Percentiles rank a stretch among this genome's conserved stretches.
Conservation (phyloP, 2,797 vertebrate species). For the Ptychobarbus kaznakovi region DNA sequence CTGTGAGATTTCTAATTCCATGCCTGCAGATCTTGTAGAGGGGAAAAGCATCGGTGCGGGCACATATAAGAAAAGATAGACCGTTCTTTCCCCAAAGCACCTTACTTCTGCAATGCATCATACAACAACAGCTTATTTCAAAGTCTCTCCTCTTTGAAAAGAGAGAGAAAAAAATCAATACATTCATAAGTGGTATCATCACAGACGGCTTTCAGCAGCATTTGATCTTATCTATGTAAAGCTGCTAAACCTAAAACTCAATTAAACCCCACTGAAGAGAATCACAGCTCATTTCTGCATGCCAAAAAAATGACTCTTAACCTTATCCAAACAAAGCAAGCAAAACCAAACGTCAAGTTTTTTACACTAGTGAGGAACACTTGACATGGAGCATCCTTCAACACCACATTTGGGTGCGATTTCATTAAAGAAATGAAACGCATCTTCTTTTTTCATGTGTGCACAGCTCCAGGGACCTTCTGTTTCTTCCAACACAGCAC, state of each 20-base stretch:
- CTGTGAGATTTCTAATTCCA: constrained; percentile 61
- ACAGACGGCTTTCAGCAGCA: constrained; percentile 25
- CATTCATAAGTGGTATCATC: constrained; percentile 28
- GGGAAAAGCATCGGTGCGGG: constrained; percentile 42
- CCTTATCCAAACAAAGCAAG: constrained; percentile 21
- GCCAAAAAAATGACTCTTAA: constrained; percentile 20
- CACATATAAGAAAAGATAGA: constrained; percentile 39
- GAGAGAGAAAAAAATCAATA: constrained; percentile 10
- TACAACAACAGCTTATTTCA: constrained; percentile 39
- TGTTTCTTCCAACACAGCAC: constrained; percentile 51
- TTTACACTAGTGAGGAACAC: constrained; percentile 13
- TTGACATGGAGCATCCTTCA: constrained; percentile 43
- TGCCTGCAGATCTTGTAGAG: constrained; percentile 52
- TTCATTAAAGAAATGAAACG: constrained; percentile 51
- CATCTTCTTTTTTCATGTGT: constrained; percentile 38
- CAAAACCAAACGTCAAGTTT: constrained; percentile 21
- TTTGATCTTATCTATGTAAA: constrained; percentile 52
- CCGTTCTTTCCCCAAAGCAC: constrained; percentile 36
- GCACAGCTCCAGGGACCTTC: constrained; percentile 33
- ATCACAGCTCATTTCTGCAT: constrained; percentile 29
- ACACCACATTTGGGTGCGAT: constrained; percentile 30
- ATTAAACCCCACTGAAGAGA: constrained; percentile 43
- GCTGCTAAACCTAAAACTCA: constrained; percentile 40
- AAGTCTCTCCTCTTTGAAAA: constrained; percentile 18
- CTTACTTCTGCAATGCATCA: constrained; percentile 34